A percentile compares a stretch with the other conserved stretches of the same genome.
These are phyloP conservation scores for Coregonus clupeaformis DNA, from an alignment of 2,113 vertebrate genomes.

Conservation along the genomic window DNA sequence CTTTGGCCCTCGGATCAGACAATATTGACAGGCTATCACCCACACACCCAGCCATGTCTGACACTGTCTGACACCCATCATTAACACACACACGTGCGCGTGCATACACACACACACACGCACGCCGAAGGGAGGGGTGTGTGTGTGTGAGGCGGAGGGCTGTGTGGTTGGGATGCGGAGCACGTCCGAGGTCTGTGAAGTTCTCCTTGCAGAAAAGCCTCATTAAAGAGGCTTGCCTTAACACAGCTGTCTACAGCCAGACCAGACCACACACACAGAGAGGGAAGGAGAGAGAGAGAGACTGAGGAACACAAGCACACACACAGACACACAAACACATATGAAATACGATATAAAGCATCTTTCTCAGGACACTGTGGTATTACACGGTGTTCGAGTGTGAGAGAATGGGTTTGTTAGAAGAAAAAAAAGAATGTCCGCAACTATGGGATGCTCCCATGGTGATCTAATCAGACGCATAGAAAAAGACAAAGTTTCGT, in stretches of 20 bases:
- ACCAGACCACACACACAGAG: constrained; percentile 41
- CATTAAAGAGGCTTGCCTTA: constrained; percentile 66
- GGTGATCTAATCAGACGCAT: no score
- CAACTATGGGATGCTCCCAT: no score
- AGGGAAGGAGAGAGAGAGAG: background rate
- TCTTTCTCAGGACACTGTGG: no score
- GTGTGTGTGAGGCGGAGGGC: constrained; percentile 29
- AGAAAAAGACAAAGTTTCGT: no score
- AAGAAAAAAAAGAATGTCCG: no score
- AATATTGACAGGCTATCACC: background rate
- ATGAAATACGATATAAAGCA: constrained; percentile 10
- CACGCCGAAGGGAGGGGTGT: background rate
- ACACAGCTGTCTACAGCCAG: constrained; percentile 55
- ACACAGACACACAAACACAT: constrained; percentile 9
- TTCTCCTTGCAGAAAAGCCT: constrained; percentile 64
- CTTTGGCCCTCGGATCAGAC: background rate
- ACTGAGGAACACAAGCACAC: constrained; percentile 19
- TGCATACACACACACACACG: background rate
- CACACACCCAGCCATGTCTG: background rate
- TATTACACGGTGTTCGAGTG: no score
- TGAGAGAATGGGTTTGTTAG: no score
- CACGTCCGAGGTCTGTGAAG: constrained; percentile 54
- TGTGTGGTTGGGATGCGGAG: constrained; percentile 61
- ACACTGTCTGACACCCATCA: background rate
- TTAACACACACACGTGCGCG: background rate